These are phyloP conservation scores for Mesocentrotus franciscanus DNA, from an alignment of 53 echinoderm and acorn worm genomes.

Conservation along the genomic window DNA sequence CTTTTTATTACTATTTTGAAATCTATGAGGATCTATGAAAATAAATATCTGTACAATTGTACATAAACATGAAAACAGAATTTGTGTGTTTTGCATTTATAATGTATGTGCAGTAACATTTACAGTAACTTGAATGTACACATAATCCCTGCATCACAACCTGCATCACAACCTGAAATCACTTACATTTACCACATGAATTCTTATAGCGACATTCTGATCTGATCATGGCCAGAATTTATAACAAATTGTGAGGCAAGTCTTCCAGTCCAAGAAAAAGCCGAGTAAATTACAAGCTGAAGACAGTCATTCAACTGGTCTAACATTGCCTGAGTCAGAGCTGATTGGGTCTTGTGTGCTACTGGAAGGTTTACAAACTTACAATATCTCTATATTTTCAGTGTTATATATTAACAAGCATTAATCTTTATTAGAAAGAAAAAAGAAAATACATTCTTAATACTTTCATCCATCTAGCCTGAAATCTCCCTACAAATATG, in stretches of 20 bases:
- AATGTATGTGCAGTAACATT: not conserved
- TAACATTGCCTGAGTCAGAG: no score
- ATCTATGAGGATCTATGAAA: slow-evolving; percentile 44
- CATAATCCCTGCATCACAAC: not conserved
- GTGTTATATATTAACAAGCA: not conserved
- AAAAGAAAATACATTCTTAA: not conserved
- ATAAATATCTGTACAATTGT: slow-evolving; percentile 64
- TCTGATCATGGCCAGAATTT: no score
- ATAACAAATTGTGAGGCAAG: no score
- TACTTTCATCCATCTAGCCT: not conserved
- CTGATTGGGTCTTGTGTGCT: not conserved
- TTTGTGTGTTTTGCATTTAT: not conserved
- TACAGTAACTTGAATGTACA: slow-evolving; percentile 5
- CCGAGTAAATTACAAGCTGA: no score
- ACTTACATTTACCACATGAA: not conserved
- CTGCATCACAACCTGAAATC: not conserved
- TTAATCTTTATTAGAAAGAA: not conserved
- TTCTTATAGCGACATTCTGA: not conserved
- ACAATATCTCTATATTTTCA: no score
- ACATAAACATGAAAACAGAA: slow-evolving; percentile 13
- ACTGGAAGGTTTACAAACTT: not conserved
- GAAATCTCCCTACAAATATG: not conserved
- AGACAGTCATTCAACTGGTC: no score
- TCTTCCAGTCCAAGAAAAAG: no score
- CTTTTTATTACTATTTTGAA: slow-evolving; percentile 35